Percentiles rank a stretch among this genome's conserved stretches.
Evolutionary conservation across 2,113 vertebrate genomes (phyloP).

Genomic region (Python bivittatus): DNA sequence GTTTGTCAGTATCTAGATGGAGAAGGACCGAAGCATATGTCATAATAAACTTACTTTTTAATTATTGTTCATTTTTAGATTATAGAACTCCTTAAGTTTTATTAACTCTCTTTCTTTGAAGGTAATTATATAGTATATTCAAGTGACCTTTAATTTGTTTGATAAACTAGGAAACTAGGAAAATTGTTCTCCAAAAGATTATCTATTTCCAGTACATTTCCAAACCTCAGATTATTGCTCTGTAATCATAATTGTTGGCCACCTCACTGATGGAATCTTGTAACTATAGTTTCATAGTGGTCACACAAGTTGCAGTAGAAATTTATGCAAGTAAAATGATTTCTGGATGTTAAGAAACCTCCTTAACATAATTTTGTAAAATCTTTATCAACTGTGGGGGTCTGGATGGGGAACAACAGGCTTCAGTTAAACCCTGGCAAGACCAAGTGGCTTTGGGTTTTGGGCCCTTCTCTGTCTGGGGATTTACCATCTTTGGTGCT

Average conservation of each 20-base stretch:
- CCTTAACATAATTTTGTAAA: no score
- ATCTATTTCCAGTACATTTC: not conserved
- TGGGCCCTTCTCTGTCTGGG: no score
- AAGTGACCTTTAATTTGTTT: not conserved
- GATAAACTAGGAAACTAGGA: not conserved
- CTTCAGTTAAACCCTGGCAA: no score
- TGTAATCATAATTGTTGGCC: not conserved
- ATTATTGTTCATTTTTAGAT: conserved; percentile 1
- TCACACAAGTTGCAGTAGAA: not conserved
- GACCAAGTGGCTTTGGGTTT: no score
- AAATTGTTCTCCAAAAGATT: not conserved
- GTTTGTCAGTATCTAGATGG: not conserved
- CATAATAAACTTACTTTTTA: not conserved
- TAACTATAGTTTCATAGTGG: not conserved
- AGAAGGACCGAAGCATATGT: not conserved
- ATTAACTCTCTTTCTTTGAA: not conserved
- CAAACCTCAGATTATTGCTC: not conserved
- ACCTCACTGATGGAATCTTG: not conserved
- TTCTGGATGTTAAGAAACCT: no score
- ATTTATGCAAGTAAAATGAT: not conserved
- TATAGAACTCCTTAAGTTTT: not conserved
- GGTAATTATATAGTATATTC: not conserved
- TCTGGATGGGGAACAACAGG: no score
- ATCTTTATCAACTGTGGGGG: no score
- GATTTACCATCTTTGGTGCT: no score